Evolutionary conservation across 1,140 invertebrate genomes (phyloP).

Genomic region (Tyrophagus putrescentiae): DNA sequence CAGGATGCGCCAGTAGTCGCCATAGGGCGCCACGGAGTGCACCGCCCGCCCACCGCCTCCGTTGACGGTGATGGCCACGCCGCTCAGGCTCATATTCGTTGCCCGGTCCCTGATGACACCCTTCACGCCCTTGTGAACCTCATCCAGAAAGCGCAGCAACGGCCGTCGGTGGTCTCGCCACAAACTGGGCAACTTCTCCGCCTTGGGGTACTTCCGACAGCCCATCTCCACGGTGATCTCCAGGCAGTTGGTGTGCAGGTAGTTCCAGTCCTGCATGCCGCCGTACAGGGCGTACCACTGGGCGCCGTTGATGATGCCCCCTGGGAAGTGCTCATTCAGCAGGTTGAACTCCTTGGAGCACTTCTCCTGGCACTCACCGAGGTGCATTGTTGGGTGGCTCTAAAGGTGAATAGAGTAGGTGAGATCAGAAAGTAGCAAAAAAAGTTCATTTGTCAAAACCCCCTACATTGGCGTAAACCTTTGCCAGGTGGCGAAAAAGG

Average conservation of each 20-base stretch:
- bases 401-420: conserved; percentile 31
- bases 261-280: conserved; percentile 99
- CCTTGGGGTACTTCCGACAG: conserved; percentile 74
- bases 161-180: conserved; percentile 81
- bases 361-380: conserved; percentile 48
- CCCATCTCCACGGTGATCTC: conserved; percentile 81
- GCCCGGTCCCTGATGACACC: conserved; percentile 57
- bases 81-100: conserved; percentile 52
- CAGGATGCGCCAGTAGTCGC: conserved; percentile 86
- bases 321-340: conserved; percentile 49
- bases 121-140: conserved; percentile 71
- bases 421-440: conserved; percentile 2
- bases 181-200: conserved; percentile 53
- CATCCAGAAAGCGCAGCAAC: conserved; percentile 67
- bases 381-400: conserved; percentile 65
- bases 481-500: conserved; percentile 64
- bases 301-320: conserved; percentile 81
- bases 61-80: conserved; percentile 55
- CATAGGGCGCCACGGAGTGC: conserved; percentile 44
- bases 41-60: conserved; percentile 54
- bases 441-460: neutral
- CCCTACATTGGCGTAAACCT: conserved; percentile 57
- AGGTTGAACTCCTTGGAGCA: conserved; percentile 18
- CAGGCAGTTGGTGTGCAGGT: conserved; percentile 75
- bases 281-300: conserved; percentile 58